These are phyloP conservation scores for Tetragonula carbonaria DNA, from an alignment of 2,888 invertebrate species.

Conservation along the genomic window DNA sequence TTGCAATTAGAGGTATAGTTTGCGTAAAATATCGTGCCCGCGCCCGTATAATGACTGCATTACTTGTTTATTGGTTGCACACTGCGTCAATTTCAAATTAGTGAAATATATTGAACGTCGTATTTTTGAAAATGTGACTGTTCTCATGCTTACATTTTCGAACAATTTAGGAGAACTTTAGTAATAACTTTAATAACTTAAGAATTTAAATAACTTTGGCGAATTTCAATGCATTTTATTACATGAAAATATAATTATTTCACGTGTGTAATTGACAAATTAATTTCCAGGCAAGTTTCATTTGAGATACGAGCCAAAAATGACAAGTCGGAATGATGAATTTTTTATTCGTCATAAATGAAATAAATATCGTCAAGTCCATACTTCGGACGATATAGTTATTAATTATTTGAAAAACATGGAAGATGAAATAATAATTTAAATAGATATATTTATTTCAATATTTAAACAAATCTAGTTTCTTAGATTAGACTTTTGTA, in stretches of 20 bases:
- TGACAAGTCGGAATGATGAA: neutral
- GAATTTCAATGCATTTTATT: neutral
- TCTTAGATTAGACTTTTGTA: neutral
- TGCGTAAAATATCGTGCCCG: neutral
- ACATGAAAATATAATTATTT: neutral
- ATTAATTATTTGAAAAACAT: too few species aligned
- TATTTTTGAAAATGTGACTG: neutral
- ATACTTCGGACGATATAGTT: too few species aligned
- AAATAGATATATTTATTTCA: too few species aligned
- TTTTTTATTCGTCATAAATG: neutral
- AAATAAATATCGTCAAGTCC: too few species aligned
- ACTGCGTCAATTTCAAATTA: neutral
- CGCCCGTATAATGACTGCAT: conserved; percentile 7
- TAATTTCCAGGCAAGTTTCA: neutral
- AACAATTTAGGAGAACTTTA: neutral
- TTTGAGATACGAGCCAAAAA: neutral
- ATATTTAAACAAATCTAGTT: too few species aligned
- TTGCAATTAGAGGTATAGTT: conserved; percentile 22
- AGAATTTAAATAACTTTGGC: neutral
- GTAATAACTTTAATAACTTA: neutral
- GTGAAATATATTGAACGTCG: neutral
- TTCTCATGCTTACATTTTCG: neutral
- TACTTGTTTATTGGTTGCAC: neutral
- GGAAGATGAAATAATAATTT: too few species aligned
- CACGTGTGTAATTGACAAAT: neutral